These are phyloP conservation scores for Cardinalis cardinalis DNA, from an alignment of 2,113 vertebrate species.

Conservation along the genomic window DNA sequence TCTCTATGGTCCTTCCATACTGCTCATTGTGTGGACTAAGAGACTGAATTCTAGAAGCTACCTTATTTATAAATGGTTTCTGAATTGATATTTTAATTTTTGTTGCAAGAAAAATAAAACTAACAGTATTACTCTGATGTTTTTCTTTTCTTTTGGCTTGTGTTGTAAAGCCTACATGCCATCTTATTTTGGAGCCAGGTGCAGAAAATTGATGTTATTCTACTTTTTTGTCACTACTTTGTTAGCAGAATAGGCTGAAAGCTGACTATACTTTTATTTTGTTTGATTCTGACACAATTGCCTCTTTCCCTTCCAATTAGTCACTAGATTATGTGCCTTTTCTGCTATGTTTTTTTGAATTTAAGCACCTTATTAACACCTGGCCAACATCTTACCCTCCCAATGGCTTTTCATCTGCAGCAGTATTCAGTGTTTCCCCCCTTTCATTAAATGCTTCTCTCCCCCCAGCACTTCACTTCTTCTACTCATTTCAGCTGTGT, in stretches of 20 bases:
- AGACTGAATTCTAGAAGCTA: neutral
- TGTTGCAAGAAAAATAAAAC: neutral
- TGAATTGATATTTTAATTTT: neutral
- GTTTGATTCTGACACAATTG: neutral
- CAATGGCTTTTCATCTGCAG: neutral
- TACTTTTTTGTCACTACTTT: neutral
- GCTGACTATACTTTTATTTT: neutral
- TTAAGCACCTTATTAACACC: neutral
- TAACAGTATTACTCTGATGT: too few relatives aligned
- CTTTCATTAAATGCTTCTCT: neutral
- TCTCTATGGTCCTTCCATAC: neutral
- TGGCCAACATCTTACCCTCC: neutral
- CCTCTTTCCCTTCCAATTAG: neutral
- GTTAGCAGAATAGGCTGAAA: neutral
- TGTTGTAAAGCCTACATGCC: neutral
- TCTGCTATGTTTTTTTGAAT: neutral
- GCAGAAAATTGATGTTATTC: neutral
- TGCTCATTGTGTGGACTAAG: neutral
- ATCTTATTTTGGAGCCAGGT: neutral
- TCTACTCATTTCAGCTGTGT: conserved; percentile 30
- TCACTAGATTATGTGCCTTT: neutral
- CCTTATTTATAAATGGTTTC: neutral
- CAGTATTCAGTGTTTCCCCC: neutral
- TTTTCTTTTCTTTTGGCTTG: neutral
- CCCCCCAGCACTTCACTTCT: neutral